These are phyloP conservation scores for Drosophila kokeensis DNA, from an alignment of 2,888 invertebrate species.

Conservation along the genomic window DNA sequence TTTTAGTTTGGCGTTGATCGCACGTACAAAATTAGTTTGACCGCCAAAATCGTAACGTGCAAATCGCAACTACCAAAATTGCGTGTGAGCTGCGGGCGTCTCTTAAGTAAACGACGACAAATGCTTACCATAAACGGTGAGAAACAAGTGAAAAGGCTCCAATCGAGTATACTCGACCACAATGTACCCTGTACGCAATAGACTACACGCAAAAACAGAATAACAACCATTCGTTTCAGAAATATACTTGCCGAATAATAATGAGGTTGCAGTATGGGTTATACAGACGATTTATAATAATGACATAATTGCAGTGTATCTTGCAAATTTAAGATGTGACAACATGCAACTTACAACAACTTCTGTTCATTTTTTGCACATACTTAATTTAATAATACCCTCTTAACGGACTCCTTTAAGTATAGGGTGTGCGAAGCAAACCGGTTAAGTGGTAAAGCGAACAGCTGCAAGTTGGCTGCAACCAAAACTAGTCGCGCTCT, in stretches of 20 bases:
- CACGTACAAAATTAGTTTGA: slow-evolving; percentile 54
- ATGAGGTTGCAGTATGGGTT: not conserved
- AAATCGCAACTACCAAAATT: slow-evolving; percentile 48
- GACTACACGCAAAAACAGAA: not conserved
- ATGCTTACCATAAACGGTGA: slow-evolving; percentile 19
- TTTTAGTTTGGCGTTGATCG: slow-evolving; percentile 17
- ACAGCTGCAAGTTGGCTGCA: slow-evolving; percentile 55
- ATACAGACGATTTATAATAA: not conserved
- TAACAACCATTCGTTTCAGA: not conserved
- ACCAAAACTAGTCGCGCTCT: slow-evolving; percentile 39
- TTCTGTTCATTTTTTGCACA: not conserved
- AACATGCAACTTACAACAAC: not conserved
- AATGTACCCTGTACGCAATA: slow-evolving; percentile 2
- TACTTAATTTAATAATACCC: not conserved
- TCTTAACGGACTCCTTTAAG: fast-evolving
- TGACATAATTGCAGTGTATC: not conserved
- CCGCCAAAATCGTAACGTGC: slow-evolving; percentile 58
- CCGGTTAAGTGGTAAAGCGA: slow-evolving; percentile 50
- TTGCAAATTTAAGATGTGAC: not conserved
- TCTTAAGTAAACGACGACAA: slow-evolving; percentile 53
- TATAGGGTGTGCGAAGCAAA: slow-evolving; percentile 32
- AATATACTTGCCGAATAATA: not conserved
- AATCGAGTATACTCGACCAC: not conserved
- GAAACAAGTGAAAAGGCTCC: slow-evolving; percentile 23
- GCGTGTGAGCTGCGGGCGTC: slow-evolving; percentile 55